Evolutionary conservation across 2,888 invertebrate genomes (phyloP), one percentile per base, ranked within the genome.

Genomic region (Cancer borealis): DNA sequence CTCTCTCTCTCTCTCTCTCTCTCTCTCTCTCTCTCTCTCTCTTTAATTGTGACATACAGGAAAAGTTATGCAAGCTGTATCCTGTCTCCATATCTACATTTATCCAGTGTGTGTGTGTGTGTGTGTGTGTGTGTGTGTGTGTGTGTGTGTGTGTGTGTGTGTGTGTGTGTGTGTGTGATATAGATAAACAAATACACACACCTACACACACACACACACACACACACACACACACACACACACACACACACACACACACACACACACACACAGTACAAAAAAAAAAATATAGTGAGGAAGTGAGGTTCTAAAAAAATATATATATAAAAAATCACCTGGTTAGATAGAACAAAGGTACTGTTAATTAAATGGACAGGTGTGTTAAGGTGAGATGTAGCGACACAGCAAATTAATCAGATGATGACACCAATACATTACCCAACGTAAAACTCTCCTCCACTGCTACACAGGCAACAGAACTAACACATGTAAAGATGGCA

Each of bases 1-100:
- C 88, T 88, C 88, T 88, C 88, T 88, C 88, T 88, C 88, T 88
- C 88, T 88, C 88, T 88, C 88, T 88, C 88, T 88, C 88, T 88
- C 88, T 88, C 88, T 88, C 88, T 46, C 46, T 88, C 46, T 46
- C 88, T 88, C 46, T 88, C 88, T 88, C 88, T 46, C 46, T 91
- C 5, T 49, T 5, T 91, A 47, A 6, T 6, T 14, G 39, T 39
- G 39, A 39, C 39, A 39, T 39, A 39, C 39, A 39, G 39, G 39
- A 39, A 39, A 39, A 39, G 39, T 39, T 39, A 39, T 39, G 39
- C 39, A 39, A 39, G 39, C 2, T 39, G 2, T 39, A 2, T 39
- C 39, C 39, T 39, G 39, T 39, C 39, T 39, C 1, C 39, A 39
- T 39, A 39, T 39, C 39, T 39, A 39, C 39, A 39, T 39, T 39